phyloP scores from a whole-genome alignment of 2,888 invertebrate species.

The Taphrorychus bicolor region DNA sequence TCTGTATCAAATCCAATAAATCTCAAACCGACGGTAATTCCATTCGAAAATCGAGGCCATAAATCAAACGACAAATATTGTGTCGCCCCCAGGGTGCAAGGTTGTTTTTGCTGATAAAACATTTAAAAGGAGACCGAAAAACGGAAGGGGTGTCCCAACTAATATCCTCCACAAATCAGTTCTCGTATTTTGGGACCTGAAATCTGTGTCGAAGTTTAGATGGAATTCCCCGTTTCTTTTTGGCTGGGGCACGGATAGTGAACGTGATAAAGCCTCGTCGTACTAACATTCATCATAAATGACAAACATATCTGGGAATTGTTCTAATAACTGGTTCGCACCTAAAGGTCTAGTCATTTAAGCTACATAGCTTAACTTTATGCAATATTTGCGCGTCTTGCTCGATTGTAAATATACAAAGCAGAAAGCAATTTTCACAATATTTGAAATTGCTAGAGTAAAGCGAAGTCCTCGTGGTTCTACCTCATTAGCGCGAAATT shows the following conservation, averaged over 20 bases:
- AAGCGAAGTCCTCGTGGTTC: constrained; percentile 5
- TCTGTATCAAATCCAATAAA: constrained; percentile 39
- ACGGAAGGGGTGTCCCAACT: constrained; percentile 16
- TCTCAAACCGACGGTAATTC: constrained; percentile 31
- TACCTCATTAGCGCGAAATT: constrained; percentile 5
- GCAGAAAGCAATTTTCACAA: constrained; percentile 5
- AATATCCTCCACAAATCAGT: constrained; percentile 12
- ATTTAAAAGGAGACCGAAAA: constrained; percentile 24
- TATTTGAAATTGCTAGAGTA: neutral
- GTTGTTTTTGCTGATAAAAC: constrained; percentile 37
- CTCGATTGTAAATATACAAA: neutral
- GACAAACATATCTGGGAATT: neutral
- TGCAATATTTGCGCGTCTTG: too few species aligned
- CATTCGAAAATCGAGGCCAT: constrained; percentile 36
- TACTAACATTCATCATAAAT: neutral
- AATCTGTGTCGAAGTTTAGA: neutral
- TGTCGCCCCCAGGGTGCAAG: constrained; percentile 16
- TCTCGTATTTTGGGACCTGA: neutral
- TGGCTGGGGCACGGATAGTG: neutral
- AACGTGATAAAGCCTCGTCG: neutral
- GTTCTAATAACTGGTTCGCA: neutral
- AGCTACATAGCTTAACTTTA: too few species aligned
- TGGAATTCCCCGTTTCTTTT: neutral
- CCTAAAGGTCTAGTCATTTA: too few species aligned
- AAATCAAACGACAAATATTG: constrained; percentile 40